Percentiles rank a stretch among this genome's conserved stretches.
Conservation (phyloP, 1,140 invertebrate species). For the Penaeus chinensis region DNA sequence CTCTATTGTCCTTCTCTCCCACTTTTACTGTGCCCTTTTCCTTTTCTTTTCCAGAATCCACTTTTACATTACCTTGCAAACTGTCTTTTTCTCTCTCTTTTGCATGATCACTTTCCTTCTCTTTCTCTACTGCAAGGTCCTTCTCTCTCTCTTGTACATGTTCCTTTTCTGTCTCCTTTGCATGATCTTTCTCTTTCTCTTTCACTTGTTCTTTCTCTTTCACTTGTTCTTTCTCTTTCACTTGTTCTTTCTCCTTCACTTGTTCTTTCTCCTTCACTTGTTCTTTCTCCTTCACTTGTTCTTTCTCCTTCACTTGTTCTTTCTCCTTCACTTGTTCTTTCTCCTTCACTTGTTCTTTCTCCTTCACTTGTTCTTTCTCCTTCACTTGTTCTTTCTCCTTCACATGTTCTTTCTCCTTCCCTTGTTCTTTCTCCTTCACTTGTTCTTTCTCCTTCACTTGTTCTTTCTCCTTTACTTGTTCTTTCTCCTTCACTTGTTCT, state of each 20-base stretch:
- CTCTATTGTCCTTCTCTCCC: neutral
- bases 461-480: neutral
- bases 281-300: conserved; percentile 10
- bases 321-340: too few species aligned
- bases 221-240: too few species aligned
- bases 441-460: conserved; percentile 40
- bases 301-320: neutral
- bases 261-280: too few species aligned
- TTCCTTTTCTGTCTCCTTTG: neutral
- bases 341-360: conserved; percentile 23
- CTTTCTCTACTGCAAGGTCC: conserved; percentile 16
- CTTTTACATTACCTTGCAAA: neutral
- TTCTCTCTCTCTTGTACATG: conserved; percentile 17
- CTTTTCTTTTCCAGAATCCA: neutral
- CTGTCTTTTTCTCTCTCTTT: neutral
- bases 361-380: conserved; percentile 28
- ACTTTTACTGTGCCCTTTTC: conserved; percentile 6
- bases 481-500: too few species aligned
- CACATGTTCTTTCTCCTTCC: conserved; percentile 6
- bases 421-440: conserved; percentile 10
- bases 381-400: conserved; percentile 12
- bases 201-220: conserved; percentile 26
- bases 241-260: neutral
- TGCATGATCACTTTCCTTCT: neutral
- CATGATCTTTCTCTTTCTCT: conserved; percentile 22